A percentile compares a stretch with the other conserved stretches of the same genome.
These are phyloP conservation scores for Lagopus muta DNA, from an alignment of 2,113 vertebrate species.

Conservation along the genomic window DNA sequence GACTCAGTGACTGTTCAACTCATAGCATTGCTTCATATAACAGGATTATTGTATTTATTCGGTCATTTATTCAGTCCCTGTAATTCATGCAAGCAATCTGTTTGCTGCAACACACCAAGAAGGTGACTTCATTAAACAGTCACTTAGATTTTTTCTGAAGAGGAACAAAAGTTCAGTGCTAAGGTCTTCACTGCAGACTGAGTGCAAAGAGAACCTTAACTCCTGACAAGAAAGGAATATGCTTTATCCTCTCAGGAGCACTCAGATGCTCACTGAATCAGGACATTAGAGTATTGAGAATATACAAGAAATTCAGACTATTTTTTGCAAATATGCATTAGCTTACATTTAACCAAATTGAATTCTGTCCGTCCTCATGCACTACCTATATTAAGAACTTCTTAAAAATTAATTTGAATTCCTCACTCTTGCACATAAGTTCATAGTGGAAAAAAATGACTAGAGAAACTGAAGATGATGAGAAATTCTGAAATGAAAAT, in stretches of 20 bases:
- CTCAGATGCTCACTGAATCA: background rate
- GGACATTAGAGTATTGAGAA: background rate
- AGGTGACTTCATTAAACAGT: background rate
- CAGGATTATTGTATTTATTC: background rate
- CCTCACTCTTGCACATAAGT: background rate
- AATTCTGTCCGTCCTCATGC: background rate
- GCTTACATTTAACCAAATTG: background rate
- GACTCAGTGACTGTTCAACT: background rate
- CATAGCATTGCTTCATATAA: background rate
- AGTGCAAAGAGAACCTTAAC: background rate
- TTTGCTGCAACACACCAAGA: background rate
- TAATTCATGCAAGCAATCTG: background rate
- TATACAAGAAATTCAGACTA: background rate
- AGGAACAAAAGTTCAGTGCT: background rate
- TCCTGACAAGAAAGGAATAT: background rate
- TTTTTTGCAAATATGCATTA: conserved; percentile 21
- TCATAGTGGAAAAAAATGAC: background rate
- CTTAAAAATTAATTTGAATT: background rate
- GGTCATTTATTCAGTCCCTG: background rate
- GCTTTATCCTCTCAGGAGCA: background rate
- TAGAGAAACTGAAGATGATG: background rate
- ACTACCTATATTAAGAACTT: background rate
- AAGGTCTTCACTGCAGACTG: background rate
- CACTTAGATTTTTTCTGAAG: background rate
- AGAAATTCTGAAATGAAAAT: background rate